These are phyloP conservation scores for Drosophila parvula DNA, from an alignment of 1,140 invertebrate genomes.

Conservation along the genomic window DNA sequence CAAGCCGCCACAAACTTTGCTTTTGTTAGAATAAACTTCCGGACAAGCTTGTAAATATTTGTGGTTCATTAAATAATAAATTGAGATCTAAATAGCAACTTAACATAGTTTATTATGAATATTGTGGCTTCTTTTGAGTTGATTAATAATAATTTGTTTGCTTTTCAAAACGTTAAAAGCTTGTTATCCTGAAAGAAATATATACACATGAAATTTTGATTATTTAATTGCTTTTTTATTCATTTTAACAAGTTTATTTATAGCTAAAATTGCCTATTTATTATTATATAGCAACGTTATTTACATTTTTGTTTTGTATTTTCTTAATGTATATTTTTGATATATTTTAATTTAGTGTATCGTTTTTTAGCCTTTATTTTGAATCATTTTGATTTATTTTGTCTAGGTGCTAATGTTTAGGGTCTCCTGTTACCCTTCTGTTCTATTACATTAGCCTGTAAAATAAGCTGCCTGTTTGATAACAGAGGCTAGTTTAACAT, in stretches of 20 bases:
- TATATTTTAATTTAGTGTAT: no score
- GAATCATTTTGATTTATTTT: background rate
- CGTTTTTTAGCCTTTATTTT: background rate
- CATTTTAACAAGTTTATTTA: no score
- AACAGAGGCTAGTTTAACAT: background rate
- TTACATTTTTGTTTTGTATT: background rate
- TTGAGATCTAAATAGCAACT: conserved; percentile 4
- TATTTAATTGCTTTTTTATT: no score
- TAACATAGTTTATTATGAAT: background rate
- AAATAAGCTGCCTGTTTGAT: background rate
- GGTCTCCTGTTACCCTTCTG: background rate
- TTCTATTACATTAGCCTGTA: background rate
- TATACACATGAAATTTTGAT: no score
- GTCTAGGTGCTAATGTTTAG: background rate
- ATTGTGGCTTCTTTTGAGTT: background rate
- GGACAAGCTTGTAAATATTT: conserved; percentile 33
- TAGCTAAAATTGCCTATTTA: no score
- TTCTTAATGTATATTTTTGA: no score
- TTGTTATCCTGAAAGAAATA: no score
- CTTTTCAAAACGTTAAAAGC: background rate
- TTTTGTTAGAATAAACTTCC: conserved; percentile 26
- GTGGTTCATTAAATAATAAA: conserved; percentile 35
- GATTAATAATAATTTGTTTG: background rate
- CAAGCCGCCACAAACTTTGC: conserved; percentile 6
- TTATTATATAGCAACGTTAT: no score